Conservation (phyloP, 2,888 invertebrate genomes). For the Synergus laeviventris region DNA sequence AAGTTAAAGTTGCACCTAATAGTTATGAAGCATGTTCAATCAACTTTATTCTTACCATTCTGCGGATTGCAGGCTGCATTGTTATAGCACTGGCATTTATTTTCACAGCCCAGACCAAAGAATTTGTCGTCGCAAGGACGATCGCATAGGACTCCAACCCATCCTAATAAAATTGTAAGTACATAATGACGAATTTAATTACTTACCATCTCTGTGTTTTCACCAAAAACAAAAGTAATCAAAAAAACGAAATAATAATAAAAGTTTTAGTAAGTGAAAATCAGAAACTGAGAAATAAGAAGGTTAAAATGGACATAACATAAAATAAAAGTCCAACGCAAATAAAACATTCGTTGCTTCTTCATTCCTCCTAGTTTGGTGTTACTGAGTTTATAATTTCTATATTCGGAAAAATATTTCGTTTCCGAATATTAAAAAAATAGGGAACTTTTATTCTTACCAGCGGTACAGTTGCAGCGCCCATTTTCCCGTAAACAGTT, state of each 20-base stretch:
- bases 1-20: constrained; percentile 21
- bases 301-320: neutral
- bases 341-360: constrained; percentile 4
- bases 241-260: constrained; percentile 24
- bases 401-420: constrained; percentile 19
- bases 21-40: constrained; percentile 15
- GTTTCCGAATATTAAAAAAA: constrained; percentile 11
- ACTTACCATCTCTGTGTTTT: constrained; percentile 31
- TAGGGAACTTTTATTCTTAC: constrained; percentile 69
- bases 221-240: neutral
- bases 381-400: neutral
- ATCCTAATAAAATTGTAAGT: constrained; percentile 74
- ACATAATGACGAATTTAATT: constrained; percentile 11
- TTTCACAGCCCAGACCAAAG: constrained; percentile 88
- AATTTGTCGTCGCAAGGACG: constrained; percentile 90
- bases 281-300: neutral
- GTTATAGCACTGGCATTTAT: constrained; percentile 87
- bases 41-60: constrained; percentile 80
- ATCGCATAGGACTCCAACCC: constrained; percentile 91
- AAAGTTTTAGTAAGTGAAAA: constrained; percentile 10
- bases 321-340: constrained; percentile 6
- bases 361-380: constrained; percentile 6
- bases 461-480: constrained; percentile 86
- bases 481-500: constrained; percentile 89
- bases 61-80: constrained; percentile 90